Base-by-base conservation (phyloP, 2,888 invertebrate genomes). In the Mesorhabditis spiculigera region DNA sequence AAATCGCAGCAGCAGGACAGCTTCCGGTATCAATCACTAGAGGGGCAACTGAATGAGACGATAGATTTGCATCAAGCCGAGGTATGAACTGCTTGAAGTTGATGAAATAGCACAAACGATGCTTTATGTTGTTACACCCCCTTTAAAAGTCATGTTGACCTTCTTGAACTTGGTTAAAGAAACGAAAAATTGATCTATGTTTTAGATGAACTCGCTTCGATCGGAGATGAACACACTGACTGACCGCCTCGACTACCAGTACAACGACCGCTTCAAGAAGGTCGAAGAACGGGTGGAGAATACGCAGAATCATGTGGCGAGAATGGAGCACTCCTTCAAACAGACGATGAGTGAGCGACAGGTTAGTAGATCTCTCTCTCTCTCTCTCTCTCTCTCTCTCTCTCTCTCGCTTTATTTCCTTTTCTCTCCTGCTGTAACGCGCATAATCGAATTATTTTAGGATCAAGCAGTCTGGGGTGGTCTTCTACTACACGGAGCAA, bases 41-140 rank as follows among this genome's bases (percentile, higher is more conserved):
- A 96, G 89, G 95, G 95, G 28, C 45, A 73, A 44, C 92, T 97
- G 84, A 97, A 97, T 88, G 97, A 97, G 89, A 90, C 96, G 87
- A 95, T 95, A 43, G 97, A 97, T 88, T 89, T 97, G 73, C 95
- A 97, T 88, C 96, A 97, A 88, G 93, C 93, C 84, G 93, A 95
- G 90, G 94, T 95, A n/a, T 13, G n/a, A 50, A 50, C n/a, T 50
- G 58, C 58, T 50, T 50, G 58, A 13, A 50, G 58, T 10, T 50
- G n/a, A 50, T 50, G 1, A 28, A 28, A 28, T 28, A 1, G 28
- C 28, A 28, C 1, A 28, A 28, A 28, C 28, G 28, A 28, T 28
- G 28, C 28, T 28, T 28, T 28, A 1, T 28, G 28, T 28, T 28
- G 28, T 28, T 28, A 28, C 28, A 28, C 28, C 28, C 28, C 28